Base-by-base conservation (phyloP, 2,113 vertebrate species). In the Tricholaema leucomelas region DNA sequence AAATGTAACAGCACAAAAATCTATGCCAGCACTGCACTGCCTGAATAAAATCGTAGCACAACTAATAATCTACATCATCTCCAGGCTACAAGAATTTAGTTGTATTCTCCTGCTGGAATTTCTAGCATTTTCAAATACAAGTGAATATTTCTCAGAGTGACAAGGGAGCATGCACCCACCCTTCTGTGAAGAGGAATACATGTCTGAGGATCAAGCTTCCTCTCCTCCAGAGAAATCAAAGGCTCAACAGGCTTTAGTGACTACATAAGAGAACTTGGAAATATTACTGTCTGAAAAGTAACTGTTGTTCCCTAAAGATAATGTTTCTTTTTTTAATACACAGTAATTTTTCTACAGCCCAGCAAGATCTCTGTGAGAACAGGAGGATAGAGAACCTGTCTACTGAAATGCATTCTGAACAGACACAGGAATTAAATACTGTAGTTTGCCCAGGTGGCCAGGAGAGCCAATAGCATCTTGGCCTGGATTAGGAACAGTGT, bases 201-300 rank as follows among this genome's bases (percentile, higher is more conserved):
- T 33, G 81, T 19, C 59, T 94, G 63, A 67, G 73, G 55, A 96
- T 97, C 93, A 96, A 94, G 94, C 83, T 97, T 95, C 76, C 83
- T 94, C 96, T 87, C 91, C 78, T 93, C 91, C 66, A 28, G 6
- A 92, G 88, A 90, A 91, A 96, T 91, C 27, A 96, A 95, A 92
- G 64, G 60, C 81, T 81, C 96, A 90, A 96, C 93, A 92, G 97
- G 97, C 96, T 97, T 98, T 96, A 94, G 91, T 69, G 93, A 93
- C 87, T 82, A 95, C 76, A 82, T 84, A 96, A 95, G 60, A 52
- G 78, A 96, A 95, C 59, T 84, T 90, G 75, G 87, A 86, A 95
- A 93, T 93, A 92, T 92, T 95, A 91, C 79, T 67, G 71, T 91
- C 91, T 96, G 74, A 94, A 96, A 95, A 96, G 79, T 80, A 74